Conservation (phyloP, 2,113 vertebrate species). For the Cochlearius cochlearius region DNA sequence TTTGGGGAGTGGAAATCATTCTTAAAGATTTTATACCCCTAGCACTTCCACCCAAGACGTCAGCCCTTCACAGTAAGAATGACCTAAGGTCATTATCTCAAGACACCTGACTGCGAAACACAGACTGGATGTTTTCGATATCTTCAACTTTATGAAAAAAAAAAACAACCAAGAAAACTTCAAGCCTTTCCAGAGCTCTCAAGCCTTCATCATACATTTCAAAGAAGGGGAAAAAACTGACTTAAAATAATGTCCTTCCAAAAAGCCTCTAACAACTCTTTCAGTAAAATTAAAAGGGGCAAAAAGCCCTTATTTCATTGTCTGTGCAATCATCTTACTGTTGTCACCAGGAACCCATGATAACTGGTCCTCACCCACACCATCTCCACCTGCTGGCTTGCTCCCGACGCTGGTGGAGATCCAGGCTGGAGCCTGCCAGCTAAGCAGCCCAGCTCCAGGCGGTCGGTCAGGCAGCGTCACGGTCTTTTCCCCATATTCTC, state of each 20-base stretch:
- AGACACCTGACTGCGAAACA: background rate
- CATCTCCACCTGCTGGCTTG: background rate
- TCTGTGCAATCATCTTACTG: background rate
- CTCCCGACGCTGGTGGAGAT: background rate
- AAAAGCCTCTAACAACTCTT: background rate
- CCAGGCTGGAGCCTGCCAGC: fast-evolving
- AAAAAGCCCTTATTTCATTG: background rate
- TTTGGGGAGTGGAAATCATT: background rate
- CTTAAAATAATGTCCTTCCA: background rate
- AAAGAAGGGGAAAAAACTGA: background rate
- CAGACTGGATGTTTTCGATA: background rate
- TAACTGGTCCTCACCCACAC: background rate
- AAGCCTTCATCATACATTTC: background rate
- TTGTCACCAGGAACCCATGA: too few relatives aligned
- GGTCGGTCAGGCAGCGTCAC: fast-evolving
- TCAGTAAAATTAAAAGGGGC: background rate
- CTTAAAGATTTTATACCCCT: background rate
- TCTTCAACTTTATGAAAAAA: background rate
- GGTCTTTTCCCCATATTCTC: fast-evolving
- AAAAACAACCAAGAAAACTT: background rate
- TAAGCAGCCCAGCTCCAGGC: background rate
- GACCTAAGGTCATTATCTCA: background rate
- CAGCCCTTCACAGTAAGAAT: background rate
- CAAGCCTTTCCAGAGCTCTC: background rate
- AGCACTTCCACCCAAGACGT: background rate